Evolutionary conservation across 2,113 vertebrate species (phyloP), one percentile per base, ranked within the genome.

Genomic region (Mus pahari): DNA sequence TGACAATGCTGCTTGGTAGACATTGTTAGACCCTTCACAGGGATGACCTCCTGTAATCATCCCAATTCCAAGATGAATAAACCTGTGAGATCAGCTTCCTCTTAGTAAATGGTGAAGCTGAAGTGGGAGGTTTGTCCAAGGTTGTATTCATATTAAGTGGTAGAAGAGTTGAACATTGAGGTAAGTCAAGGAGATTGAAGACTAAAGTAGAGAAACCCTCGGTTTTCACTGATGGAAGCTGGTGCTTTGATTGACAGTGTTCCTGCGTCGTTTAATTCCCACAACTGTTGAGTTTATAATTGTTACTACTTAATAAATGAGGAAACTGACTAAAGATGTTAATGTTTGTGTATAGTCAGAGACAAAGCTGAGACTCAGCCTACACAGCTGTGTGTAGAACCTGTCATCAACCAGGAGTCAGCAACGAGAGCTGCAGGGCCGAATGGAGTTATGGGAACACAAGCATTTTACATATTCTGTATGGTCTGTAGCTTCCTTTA

Each of bases 21-120:
- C 75, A 50, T 66, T 86, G 82, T 48, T 66, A 86, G 31, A 33
- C 82, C 94, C 62, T 74, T 82, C 36, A 36, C 55, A 33, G 74
- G 77, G 39, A 28, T 88, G 78, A 55, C 45, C 48, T 60, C 48
- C 20, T 66, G 26, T 94, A 90, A 50, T 93, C 5, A 7, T 58
- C 53, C 22, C 78, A 81, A 2, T 22, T n/a, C 88, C 87, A 42
- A 88, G 74, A 64, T 70, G 31, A 75, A 0, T 82, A 45, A 50
- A 83, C 8, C 82, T 89, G 22, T 89, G 75, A 48, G 39, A 28
- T 95, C 53, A 73, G 20, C 45, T 95, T n/a, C 62, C 20, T 1
- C 86, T 94, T 81, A 78, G 39, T 39, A 91, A 68, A 68, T 94
- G 73, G 42, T 33, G n/a, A 87, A 92, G 36, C 66, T 91, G 50